Percentiles rank a stretch among this genome's conserved stretches.
Evolutionary conservation across 2,888 invertebrate species (phyloP).

Genomic region (Aphidoletes aphidimyza): DNA sequence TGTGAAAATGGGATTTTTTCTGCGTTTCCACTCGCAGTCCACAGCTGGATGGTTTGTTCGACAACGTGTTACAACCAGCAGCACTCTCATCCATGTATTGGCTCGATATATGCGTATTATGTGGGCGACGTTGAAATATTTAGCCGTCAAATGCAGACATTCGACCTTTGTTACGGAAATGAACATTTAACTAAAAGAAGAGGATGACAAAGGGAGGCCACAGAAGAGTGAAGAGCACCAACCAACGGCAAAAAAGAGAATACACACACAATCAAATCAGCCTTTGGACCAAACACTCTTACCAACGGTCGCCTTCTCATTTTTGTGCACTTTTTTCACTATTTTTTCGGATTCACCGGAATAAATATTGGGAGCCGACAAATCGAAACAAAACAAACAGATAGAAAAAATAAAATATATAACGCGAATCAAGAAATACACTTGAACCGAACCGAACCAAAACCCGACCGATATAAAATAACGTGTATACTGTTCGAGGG

Average conservation of each 20-base stretch:
- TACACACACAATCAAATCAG: not conserved
- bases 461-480: not conserved
- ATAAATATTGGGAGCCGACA: not conserved
- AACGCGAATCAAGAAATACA: not conserved
- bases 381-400: not conserved
- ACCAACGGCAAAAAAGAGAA: not conserved
- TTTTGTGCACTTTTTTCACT: not conserved
- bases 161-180: slow-evolving; percentile 56
- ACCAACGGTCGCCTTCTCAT: not conserved
- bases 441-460: not conserved
- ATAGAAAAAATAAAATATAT: not conserved
- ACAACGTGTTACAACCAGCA: not conserved
- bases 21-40: not conserved
- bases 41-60: not conserved
- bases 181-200: slow-evolving; percentile 50
- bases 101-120: slow-evolving; percentile 1
- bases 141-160: slow-evolving; percentile 55
- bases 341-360: not conserved
- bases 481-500: not conserved
- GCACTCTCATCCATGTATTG: not conserved
- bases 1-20: not conserved
- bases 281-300: not conserved
- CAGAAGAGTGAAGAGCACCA: not conserved
- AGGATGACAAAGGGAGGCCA: not conserved
- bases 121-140: slow-evolving; percentile 51